A percentile compares a stretch with the other conserved stretches of the same genome.
Conservation (phyloP, 2,888 invertebrate species). For the Cerastis rubricosa region DNA sequence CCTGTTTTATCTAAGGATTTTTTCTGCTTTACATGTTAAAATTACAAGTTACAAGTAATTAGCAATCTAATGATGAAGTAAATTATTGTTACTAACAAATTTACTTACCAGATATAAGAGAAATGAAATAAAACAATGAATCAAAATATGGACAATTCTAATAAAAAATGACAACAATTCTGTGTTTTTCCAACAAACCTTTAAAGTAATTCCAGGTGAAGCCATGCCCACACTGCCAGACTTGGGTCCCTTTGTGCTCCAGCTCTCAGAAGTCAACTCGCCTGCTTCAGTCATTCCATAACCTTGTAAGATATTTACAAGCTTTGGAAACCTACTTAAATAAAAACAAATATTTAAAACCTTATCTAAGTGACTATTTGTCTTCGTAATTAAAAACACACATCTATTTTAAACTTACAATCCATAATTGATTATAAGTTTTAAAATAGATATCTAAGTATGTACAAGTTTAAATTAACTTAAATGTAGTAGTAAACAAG, state of each 20-base stretch:
- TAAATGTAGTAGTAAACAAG: neutral
- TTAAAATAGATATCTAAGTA: slow-evolving; percentile 1
- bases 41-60: no score
- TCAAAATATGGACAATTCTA: neutral
- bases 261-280: slow-evolving; percentile 81
- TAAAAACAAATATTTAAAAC: neutral
- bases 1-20: neutral
- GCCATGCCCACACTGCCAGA: slow-evolving; percentile 83
- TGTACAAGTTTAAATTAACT: neutral
- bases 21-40: neutral
- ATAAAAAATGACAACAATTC: neutral
- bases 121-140: slow-evolving; percentile 1
- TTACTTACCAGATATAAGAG: neutral
- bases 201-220: slow-evolving; percentile 80
- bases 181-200: slow-evolving; percentile 69
- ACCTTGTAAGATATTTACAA: slow-evolving; percentile 78
- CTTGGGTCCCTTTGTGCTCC: slow-evolving; percentile 79
- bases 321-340: slow-evolving; percentile 74
- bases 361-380: neutral
- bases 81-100: no score
- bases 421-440: neutral
- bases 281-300: slow-evolving; percentile 85
- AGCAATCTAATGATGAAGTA: neutral
- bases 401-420: neutral
- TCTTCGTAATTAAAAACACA: neutral